phyloP scores from a whole-genome alignment of 2,888 invertebrate genomes.

The Trimorus sp. region DNA sequence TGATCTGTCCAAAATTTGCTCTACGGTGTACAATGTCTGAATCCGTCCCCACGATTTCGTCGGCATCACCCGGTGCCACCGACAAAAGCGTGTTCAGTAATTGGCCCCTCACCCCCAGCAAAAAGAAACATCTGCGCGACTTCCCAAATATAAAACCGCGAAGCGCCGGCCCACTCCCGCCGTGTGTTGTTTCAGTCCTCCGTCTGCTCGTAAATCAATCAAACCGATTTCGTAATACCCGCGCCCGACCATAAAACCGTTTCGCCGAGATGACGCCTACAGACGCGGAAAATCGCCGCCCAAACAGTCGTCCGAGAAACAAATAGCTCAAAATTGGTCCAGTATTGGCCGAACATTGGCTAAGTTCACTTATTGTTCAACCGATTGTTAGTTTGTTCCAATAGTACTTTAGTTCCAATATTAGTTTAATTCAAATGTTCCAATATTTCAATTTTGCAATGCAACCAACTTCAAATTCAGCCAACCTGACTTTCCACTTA shows the following conservation, averaged over 20 bases:
- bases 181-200: slow-evolving; percentile 54
- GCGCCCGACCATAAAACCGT: slow-evolving; percentile 39
- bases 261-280: slow-evolving; percentile 24
- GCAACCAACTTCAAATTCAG: too few species aligned
- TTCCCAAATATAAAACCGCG: slow-evolving; percentile 49
- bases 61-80: slow-evolving; percentile 8
- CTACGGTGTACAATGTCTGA: too few species aligned
- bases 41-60: too few species aligned
- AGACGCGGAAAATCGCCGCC: not conserved
- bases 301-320: not conserved
- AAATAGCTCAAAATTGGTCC: too few species aligned
- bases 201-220: slow-evolving; percentile 40
- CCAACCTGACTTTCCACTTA: too few species aligned
- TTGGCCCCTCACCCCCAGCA: slow-evolving; percentile 28
- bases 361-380: too few species aligned
- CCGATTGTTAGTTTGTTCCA: too few species aligned
- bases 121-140: slow-evolving; percentile 43
- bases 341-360: too few species aligned
- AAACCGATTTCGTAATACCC: slow-evolving; percentile 38
- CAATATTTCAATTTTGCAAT: too few species aligned
- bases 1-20: too few species aligned
- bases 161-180: slow-evolving; percentile 28
- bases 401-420: too few species aligned
- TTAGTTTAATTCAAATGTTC: too few species aligned
- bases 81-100: slow-evolving; percentile 45